Evolutionary conservation across 2,888 invertebrate species (phyloP).

Genomic region (Pasiphila rectangulata): DNA sequence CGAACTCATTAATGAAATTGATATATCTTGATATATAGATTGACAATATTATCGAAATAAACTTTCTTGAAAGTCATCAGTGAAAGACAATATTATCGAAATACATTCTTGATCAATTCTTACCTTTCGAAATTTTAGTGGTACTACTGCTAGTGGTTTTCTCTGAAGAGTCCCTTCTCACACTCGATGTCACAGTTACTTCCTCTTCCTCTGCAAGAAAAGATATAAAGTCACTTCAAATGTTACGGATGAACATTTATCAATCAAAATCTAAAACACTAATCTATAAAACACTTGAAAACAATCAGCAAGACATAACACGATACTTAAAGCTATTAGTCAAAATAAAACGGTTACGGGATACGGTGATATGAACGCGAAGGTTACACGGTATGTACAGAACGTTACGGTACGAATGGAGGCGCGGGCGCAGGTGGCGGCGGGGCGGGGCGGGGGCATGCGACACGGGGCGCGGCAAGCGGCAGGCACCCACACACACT

Average conservation of each 20-base stretch:
- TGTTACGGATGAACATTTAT: neutral
- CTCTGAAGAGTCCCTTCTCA: slow-evolving; percentile 75
- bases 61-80: too few relatives aligned
- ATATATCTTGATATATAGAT: too few relatives aligned
- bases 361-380: slow-evolving; percentile 60
- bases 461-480: slow-evolving; percentile 65
- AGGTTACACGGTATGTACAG: slow-evolving; percentile 62
- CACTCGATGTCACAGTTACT: slow-evolving; percentile 73
- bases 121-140: slow-evolving; percentile 83
- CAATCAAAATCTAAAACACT: slow-evolving; percentile 20
- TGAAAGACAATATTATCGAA: too few relatives aligned
- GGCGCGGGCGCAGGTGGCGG: slow-evolving; percentile 37
- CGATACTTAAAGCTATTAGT: slow-evolving; percentile 77
- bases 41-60: too few relatives aligned
- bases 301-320: slow-evolving; percentile 68
- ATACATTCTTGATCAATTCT: neutral
- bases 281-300: slow-evolving; percentile 58
- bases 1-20: too few relatives aligned
- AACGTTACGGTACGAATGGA: slow-evolving; percentile 47
- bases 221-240: slow-evolving; percentile 16
- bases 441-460: slow-evolving; percentile 38
- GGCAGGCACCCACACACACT: slow-evolving; percentile 75
- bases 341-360: slow-evolving; percentile 74
- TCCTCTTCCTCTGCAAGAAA: slow-evolving; percentile 68
- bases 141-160: slow-evolving; percentile 81